Evolutionary conservation across 1,140 invertebrate species (phyloP).

Genomic region (Ruditapes philippinarum): DNA sequence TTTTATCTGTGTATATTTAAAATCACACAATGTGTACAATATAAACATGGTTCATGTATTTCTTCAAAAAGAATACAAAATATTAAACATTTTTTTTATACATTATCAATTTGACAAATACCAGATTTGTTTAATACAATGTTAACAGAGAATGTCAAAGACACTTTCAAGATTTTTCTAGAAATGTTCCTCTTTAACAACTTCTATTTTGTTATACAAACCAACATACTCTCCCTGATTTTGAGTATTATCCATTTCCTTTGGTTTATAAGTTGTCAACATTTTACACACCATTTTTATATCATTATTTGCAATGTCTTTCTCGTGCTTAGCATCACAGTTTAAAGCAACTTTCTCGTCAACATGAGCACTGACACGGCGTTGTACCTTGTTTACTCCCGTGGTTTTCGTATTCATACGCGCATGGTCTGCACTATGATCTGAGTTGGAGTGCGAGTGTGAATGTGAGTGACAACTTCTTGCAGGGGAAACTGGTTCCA

Average conservation of each 20-base stretch:
- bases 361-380: not conserved
- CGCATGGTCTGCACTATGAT: not conserved
- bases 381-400: not conserved
- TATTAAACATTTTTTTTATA: too few species aligned
- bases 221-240: not conserved
- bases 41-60: too few species aligned
- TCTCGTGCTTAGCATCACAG: not conserved
- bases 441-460: not conserved
- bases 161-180: not conserved
- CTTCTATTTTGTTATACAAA: not conserved
- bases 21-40: too few species aligned
- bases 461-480: conserved; percentile 42
- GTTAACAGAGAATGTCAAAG: too few species aligned
- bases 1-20: too few species aligned
- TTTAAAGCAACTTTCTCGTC: not conserved
- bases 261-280: not conserved
- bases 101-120: too few species aligned
- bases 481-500: conserved; percentile 56
- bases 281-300: not conserved
- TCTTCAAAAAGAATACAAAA: too few species aligned
- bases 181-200: not conserved
- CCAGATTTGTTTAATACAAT: too few species aligned
- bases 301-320: not conserved
- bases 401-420: not conserved
- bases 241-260: not conserved